These are phyloP conservation scores for Barnardius zonarius DNA, from an alignment of 2,113 vertebrate genomes.

Conservation along the genomic window DNA sequence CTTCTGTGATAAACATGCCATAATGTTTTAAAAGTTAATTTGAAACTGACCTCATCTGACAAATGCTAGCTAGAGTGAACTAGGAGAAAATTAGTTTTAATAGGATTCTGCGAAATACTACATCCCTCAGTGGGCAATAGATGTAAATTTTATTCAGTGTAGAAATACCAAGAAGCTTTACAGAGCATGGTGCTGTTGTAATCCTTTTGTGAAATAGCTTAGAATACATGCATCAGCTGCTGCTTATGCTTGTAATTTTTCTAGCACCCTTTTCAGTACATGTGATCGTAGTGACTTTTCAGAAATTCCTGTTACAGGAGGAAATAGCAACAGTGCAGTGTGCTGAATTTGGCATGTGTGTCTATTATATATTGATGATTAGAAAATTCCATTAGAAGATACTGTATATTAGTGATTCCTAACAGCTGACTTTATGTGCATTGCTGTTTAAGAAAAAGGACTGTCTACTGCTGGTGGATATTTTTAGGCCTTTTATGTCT, in stretches of 20 bases:
- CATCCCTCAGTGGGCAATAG: background rate
- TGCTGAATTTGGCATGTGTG: background rate
- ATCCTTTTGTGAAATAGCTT: background rate
- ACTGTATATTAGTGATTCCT: background rate
- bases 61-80: background rate
- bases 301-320: background rate
- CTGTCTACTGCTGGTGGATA: background rate
- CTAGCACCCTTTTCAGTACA: rapidly evolving
- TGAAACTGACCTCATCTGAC: background rate
- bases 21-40: background rate
- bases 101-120: background rate
- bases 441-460: background rate
- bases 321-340: background rate
- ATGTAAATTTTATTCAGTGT: background rate
- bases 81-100: background rate
- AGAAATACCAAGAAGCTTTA: background rate
- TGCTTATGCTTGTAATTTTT: background rate
- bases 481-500: background rate
- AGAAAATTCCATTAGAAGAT: background rate
- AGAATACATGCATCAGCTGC: background rate
- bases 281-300: background rate
- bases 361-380: background rate
- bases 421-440: background rate
- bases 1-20: background rate
- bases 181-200: background rate